These are phyloP conservation scores for Myiopsitta monachus DNA, from an alignment of 2,113 vertebrate genomes.

Conservation along the genomic window DNA sequence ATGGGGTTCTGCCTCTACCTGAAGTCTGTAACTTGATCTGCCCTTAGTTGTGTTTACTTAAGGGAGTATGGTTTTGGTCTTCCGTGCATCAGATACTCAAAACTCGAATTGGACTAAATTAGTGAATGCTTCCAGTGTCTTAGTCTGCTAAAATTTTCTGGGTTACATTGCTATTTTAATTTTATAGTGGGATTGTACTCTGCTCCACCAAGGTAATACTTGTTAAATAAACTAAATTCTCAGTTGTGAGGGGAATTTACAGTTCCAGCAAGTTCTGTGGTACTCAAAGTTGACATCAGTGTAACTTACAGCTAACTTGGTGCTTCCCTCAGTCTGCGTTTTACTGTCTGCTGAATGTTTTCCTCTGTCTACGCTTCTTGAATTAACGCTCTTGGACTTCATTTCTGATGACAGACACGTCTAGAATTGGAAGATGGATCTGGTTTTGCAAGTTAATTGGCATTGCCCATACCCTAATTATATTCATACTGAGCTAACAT, in stretches of 20 bases:
- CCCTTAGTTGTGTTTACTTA: background rate
- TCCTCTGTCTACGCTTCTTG: background rate
- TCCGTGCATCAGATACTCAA: background rate
- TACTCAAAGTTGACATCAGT: background rate
- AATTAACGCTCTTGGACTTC: background rate
- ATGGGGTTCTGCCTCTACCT: background rate
- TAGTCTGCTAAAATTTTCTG: background rate
- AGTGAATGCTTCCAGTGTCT: background rate
- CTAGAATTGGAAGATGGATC: background rate
- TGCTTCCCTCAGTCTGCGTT: background rate
- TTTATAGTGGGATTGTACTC: background rate
- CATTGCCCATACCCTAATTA: background rate
- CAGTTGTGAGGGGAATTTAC: background rate
- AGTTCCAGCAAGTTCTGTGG: background rate
- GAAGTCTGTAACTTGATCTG: background rate
- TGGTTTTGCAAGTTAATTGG: background rate
- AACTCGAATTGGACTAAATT: background rate
- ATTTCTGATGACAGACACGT: background rate
- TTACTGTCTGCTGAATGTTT: background rate
- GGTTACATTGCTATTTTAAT: background rate
- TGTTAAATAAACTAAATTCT: background rate
- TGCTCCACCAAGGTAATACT: background rate
- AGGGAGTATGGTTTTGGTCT: background rate
- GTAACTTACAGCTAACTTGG: rapidly evolving
- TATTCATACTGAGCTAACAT: background rate